Conservation (phyloP, 1,140 invertebrate genomes). For the Glossosoma conforme region DNA sequence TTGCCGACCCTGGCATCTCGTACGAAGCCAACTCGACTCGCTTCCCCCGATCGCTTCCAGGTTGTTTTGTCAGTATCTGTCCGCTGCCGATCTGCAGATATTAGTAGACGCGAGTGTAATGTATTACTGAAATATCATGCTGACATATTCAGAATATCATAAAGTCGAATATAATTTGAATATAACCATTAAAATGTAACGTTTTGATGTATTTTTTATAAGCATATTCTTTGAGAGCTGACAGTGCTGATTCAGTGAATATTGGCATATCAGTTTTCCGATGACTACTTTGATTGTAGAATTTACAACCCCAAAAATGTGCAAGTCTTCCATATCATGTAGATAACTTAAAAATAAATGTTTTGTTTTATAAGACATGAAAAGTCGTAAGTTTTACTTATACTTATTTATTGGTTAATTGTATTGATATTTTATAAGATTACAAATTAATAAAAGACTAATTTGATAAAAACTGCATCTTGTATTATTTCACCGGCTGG, state of each 20-base stretch:
- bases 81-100: slow-evolving; percentile 6
- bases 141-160: slow-evolving; percentile 30
- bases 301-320: slow-evolving; percentile 30
- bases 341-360: slow-evolving; percentile 30
- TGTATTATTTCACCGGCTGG: slow-evolving; percentile 45
- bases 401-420: slow-evolving; percentile 33
- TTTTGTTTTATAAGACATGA: slow-evolving; percentile 32
- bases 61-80: slow-evolving; percentile 14
- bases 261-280: slow-evolving; percentile 31
- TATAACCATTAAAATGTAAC: slow-evolving; percentile 25
- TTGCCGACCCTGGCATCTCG: slow-evolving; percentile 2
- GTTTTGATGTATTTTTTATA: slow-evolving; percentile 31
- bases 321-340: slow-evolving; percentile 33
- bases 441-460: slow-evolving; percentile 51
- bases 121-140: slow-evolving; percentile 27
- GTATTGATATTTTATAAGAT: slow-evolving; percentile 46
- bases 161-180: slow-evolving; percentile 23
- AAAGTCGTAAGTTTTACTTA: slow-evolving; percentile 31
- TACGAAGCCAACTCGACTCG: slow-evolving; percentile 16
- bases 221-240: slow-evolving; percentile 29
- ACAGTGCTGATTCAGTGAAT: slow-evolving; percentile 28
- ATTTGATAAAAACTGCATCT: slow-evolving; percentile 40
- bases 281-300: slow-evolving; percentile 26
- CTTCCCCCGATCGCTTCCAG: slow-evolving; percentile 20
- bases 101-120: slow-evolving; percentile 5